These are phyloP conservation scores for Gymnosoma rotundatum DNA, from an alignment of 2,888 invertebrate species.

Conservation along the genomic window DNA sequence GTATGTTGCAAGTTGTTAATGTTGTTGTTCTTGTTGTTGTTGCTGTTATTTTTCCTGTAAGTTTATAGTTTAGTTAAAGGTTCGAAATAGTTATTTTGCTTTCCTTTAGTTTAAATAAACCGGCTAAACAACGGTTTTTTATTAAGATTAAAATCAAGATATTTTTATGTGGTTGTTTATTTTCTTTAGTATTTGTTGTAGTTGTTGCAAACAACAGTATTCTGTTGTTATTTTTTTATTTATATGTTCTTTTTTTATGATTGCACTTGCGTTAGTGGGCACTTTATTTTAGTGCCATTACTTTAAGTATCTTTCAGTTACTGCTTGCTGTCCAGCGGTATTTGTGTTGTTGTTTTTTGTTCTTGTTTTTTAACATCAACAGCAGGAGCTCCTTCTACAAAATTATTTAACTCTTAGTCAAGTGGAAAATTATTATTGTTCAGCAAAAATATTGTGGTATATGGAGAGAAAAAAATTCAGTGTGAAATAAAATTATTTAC, in stretches of 20 bases:
- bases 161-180: constrained; percentile 46
- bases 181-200: constrained; percentile 37
- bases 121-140: constrained; percentile 77
- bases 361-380: constrained; percentile 44
- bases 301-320: constrained; percentile 44
- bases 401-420: constrained; percentile 74
- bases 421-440: constrained; percentile 78
- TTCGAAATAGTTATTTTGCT: constrained; percentile 44
- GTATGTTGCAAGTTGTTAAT: neutral
- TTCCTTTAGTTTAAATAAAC: constrained; percentile 69
- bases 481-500: no score
- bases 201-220: constrained; percentile 61
- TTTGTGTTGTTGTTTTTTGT: constrained; percentile 3
- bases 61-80: constrained; percentile 69
- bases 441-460: constrained; percentile 22
- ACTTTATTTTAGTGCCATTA: constrained; percentile 69
- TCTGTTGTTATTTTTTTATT: constrained; percentile 37
- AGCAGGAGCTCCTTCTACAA: constrained; percentile 71
- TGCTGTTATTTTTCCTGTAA: constrained; percentile 43
- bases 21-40: constrained; percentile 6
- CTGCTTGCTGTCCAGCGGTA: constrained; percentile 26
- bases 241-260: constrained; percentile 52
- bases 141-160: constrained; percentile 80
- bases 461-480: neutral
- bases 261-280: constrained; percentile 69